These are phyloP conservation scores for Hyles euphorbiae DNA, from an alignment of 1,140 invertebrate genomes.

Conservation along the genomic window DNA sequence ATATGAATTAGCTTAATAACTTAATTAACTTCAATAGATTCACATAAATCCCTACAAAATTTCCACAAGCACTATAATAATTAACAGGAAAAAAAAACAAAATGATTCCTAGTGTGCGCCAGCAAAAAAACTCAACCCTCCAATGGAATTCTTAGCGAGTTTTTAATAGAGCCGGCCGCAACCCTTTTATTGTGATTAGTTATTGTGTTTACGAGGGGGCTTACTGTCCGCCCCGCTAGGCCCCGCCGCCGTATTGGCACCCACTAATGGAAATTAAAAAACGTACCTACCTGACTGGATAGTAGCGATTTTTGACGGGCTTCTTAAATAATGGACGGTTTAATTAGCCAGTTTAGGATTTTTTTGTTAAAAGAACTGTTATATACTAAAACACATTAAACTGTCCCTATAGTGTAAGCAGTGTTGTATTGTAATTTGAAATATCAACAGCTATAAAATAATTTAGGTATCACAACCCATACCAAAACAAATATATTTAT, in stretches of 20 bases:
- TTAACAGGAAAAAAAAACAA: not conserved
- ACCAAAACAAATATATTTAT: no score
- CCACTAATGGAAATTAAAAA: constrained; percentile 52
- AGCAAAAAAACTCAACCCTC: constrained; percentile 33
- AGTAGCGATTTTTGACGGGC: constrained; percentile 13
- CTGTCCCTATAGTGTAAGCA: no score
- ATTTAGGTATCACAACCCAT: no score
- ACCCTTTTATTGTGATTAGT: constrained; percentile 73
- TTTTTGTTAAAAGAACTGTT: not conserved
- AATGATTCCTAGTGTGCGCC: constrained; percentile 28
- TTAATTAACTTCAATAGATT: no score
- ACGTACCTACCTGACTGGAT: not conserved
- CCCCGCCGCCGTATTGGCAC: constrained; percentile 21
- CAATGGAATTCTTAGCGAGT: constrained; percentile 61
- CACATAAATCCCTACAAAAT: not conserved
- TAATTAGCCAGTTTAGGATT: constrained; percentile 15
- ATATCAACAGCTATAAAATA: no score
- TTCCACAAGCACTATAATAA: not conserved
- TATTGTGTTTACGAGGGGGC: constrained; percentile 54
- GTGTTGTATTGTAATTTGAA: no score
- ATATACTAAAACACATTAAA: not conserved
- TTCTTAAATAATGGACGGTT: constrained; percentile 34
- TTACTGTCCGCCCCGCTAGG: constrained; percentile 11
- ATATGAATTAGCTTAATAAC: no score
- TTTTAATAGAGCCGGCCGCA: constrained; percentile 67